Percentiles rank a stretch among this genome's conserved stretches.
Evolutionary conservation across 2,797 vertebrate genomes (phyloP).

Genomic region (Poliocrania exsul): DNA sequence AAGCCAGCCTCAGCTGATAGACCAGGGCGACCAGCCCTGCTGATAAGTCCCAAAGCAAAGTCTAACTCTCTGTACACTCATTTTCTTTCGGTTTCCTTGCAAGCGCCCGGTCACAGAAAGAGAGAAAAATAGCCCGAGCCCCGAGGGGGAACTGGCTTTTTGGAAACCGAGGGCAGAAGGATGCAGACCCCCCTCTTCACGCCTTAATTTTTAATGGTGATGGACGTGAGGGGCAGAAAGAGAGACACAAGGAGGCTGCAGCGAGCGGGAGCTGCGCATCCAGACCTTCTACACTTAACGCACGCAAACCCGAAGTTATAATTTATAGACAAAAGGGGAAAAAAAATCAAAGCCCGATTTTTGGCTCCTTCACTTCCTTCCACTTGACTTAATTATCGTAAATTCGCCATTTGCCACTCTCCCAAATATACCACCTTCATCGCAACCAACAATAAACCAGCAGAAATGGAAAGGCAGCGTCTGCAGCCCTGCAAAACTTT

Average conservation of each 20-base stretch:
- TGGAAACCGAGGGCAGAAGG: neutral
- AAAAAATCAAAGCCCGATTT: neutral
- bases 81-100: neutral
- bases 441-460: neutral
- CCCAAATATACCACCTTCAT: slow-evolving; percentile 9
- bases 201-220: neutral
- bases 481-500: slow-evolving; percentile 8
- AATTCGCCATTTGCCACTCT: slow-evolving; percentile 24
- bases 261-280: neutral
- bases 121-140: neutral
- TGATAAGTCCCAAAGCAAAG: slow-evolving; percentile 25
- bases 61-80: neutral
- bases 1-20: neutral
- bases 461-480: neutral
- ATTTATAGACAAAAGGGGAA: neutral
- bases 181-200: rapidly evolving
- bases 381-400: slow-evolving; percentile 45
- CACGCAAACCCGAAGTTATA: neutral
- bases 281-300: neutral
- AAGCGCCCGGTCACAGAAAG: neutral
- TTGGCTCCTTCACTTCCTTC: neutral
- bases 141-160: neutral
- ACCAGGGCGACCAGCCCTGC: neutral
- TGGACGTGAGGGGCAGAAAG: neutral
- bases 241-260: neutral